These are phyloP conservation scores for Colletes collaris DNA, from an alignment of 2,888 invertebrate species.

Conservation along the genomic window DNA sequence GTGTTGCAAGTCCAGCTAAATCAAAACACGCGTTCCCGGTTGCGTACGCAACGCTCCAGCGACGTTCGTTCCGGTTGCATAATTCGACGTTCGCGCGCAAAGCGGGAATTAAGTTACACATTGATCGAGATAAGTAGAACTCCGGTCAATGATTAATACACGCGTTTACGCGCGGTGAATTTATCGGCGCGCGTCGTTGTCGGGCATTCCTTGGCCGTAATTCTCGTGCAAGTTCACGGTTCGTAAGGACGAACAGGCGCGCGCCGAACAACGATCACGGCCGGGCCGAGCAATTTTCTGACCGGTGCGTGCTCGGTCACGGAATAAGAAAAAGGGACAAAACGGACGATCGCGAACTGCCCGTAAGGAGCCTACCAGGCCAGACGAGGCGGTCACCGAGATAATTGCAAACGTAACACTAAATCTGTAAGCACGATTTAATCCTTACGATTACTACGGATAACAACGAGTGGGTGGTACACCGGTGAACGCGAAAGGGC, in stretches of 20 bases:
- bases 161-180: constrained; percentile 59
- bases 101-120: constrained; percentile 60
- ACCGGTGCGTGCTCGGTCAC: constrained; percentile 31
- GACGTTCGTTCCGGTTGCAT: constrained; percentile 31
- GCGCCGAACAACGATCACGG: constrained; percentile 37
- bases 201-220: constrained; percentile 52
- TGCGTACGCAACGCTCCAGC: constrained; percentile 22
- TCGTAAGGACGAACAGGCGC: constrained; percentile 27
- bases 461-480: too few species aligned
- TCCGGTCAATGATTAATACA: constrained; percentile 60
- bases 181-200: constrained; percentile 63
- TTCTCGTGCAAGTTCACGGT: constrained; percentile 55
- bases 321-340: constrained; percentile 5
- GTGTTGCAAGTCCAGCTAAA: neutral
- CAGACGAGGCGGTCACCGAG: neutral
- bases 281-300: constrained; percentile 38
- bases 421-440: constrained; percentile 33
- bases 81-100: constrained; percentile 43
- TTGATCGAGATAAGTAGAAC: constrained; percentile 60
- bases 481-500: too few species aligned
- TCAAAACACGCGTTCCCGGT: neutral
- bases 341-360: constrained; percentile 5
- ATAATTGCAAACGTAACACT: constrained; percentile 26
- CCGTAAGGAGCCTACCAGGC: neutral
- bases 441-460: constrained; percentile 45